Conservation (phyloP, 1,140 invertebrate species). For the Philotrypesis tridentata region DNA sequence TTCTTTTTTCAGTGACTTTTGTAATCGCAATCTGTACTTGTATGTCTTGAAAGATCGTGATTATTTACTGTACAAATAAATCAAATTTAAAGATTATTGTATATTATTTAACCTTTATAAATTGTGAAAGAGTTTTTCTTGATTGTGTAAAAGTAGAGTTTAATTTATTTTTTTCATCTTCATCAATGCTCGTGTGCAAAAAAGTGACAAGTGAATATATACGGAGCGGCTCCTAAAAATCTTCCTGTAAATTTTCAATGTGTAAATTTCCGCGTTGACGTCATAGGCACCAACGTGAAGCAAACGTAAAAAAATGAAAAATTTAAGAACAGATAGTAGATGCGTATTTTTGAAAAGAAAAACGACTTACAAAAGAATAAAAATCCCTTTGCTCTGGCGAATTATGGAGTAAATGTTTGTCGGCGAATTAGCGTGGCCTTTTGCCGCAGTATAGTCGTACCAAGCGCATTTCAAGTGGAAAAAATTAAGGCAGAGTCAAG, state of each 20-base stretch:
- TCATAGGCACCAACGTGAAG: constrained; percentile 35
- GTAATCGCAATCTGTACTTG: constrained; percentile 45
- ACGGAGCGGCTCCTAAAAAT: constrained; percentile 41
- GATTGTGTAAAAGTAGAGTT: constrained; percentile 41
- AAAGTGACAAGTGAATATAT: neutral
- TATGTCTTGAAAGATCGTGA: constrained; percentile 44
- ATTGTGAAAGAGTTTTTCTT: constrained; percentile 39
- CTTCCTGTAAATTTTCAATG: constrained; percentile 50
- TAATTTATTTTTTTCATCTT: constrained; percentile 44
- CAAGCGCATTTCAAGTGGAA: constrained; percentile 70
- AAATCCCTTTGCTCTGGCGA: neutral
- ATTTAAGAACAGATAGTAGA: constrained; percentile 38
- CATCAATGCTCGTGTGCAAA: constrained; percentile 35
- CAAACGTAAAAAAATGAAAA: constrained; percentile 36
- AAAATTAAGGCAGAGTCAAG: constrained; percentile 44
- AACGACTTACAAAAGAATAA: constrained; percentile 42
- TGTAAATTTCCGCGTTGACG: constrained; percentile 48
- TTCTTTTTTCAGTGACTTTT: constrained; percentile 41
- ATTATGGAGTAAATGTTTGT: constrained; percentile 28
- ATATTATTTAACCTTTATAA: constrained; percentile 48
- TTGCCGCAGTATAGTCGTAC: constrained; percentile 71
- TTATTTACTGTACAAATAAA: constrained; percentile 49
- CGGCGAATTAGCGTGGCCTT: constrained; percentile 56
- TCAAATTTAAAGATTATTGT: constrained; percentile 42
- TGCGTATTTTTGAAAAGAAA: constrained; percentile 49